Conservation (phyloP, 2,888 invertebrate species). For the Tanaodytes sp. region DNA sequence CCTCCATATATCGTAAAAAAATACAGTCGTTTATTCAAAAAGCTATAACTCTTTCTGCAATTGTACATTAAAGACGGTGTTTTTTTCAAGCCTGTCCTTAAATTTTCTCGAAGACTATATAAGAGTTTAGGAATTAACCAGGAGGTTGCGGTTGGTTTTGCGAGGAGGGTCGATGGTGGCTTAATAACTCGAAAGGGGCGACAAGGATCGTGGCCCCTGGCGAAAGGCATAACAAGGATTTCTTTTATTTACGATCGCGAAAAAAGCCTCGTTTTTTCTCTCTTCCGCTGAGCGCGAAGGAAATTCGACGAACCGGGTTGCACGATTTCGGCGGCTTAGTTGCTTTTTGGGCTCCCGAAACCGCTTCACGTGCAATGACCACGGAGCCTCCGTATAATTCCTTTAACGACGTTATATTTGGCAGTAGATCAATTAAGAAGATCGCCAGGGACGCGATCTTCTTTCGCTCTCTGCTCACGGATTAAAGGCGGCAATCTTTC, state of each 20-base stretch:
- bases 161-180: conserved; percentile 51
- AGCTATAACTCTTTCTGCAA: background rate
- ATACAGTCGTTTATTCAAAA: no score
- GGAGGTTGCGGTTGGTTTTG: conserved; percentile 54
- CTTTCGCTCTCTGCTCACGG: conserved; percentile 51
- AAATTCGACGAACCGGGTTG: conserved; percentile 62
- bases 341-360: conserved; percentile 58
- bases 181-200: conserved; percentile 52
- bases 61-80: background rate
- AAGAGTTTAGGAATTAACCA: conserved; percentile 72
- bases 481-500: conserved; percentile 54
- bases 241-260: conserved; percentile 72
- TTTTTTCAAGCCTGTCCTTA: conserved; percentile 57
- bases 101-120: conserved; percentile 69
- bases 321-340: conserved; percentile 64
- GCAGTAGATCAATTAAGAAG: conserved; percentile 71
- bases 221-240: conserved; percentile 72
- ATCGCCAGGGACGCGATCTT: conserved; percentile 52
- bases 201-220: conserved; percentile 60
- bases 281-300: conserved; percentile 24
- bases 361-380: conserved; percentile 62
- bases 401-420: conserved; percentile 64
- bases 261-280: conserved; percentile 53
- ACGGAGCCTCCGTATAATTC: conserved; percentile 49
- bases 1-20: no score